A percentile compares a stretch with the other conserved stretches of the same genome.
phyloP scores from a whole-genome alignment of 1,140 invertebrate genomes.

The Samia ricini region DNA sequence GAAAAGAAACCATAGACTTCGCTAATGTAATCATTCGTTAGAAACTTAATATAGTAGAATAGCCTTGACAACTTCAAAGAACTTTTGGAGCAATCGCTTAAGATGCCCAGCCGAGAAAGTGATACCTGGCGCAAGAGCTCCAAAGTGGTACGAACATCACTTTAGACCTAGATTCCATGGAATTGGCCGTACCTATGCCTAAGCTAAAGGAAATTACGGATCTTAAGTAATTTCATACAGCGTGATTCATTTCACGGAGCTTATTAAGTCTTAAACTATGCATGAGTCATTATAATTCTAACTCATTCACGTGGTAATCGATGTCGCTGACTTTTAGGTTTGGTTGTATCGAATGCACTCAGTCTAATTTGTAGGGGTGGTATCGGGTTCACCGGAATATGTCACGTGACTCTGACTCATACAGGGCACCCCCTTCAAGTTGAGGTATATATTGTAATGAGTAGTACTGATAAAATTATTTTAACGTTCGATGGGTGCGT shows the following conservation, averaged over 20 bases:
- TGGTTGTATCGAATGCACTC: conserved; percentile 14
- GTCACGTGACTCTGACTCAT: conserved; percentile 25
- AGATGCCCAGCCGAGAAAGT: too few relatives aligned
- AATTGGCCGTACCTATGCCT: not conserved
- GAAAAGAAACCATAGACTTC: too few relatives aligned
- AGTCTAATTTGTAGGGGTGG: conserved; percentile 21
- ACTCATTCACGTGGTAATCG: not conserved
- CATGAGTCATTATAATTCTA: not conserved
- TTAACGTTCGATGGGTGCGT: not conserved
- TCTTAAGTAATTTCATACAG: not conserved
- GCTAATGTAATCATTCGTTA: too few relatives aligned
- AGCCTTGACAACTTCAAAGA: too few relatives aligned
- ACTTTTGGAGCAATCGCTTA: too few relatives aligned
- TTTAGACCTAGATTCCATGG: too few relatives aligned
- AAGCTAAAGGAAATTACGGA: not conserved
- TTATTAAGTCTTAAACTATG: not conserved
- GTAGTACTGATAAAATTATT: conserved; percentile 17
- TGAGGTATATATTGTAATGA: conserved; percentile 21
- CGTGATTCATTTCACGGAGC: not conserved
- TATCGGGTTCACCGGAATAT: conserved; percentile 9
- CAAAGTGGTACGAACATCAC: too few relatives aligned
- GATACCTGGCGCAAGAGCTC: too few relatives aligned
- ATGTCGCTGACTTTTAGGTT: not conserved
- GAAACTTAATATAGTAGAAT: too few relatives aligned
- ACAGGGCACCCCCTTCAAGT: conserved; percentile 15